Evolutionary conservation across 53 echinoderm and acorn worm genomes (phyloP).

Genomic region (Antedon mediterranea): DNA sequence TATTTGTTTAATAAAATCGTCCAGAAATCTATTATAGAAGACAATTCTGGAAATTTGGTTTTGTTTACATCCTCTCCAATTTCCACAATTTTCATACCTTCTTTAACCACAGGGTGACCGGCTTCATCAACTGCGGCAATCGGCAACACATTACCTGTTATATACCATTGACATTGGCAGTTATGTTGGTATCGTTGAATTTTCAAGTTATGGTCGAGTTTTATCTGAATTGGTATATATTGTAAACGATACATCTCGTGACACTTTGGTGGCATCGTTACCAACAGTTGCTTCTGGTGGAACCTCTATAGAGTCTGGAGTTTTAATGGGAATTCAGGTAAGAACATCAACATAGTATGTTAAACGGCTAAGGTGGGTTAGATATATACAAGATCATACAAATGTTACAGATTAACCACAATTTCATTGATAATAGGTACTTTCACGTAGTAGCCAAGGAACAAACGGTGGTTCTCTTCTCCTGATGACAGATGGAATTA

Average conservation of each 20-base stretch:
- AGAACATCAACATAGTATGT: too few species aligned
- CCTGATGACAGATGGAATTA: slow-evolving; percentile 43
- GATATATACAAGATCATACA: too few species aligned
- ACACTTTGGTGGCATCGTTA: neutral
- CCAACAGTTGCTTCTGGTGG: slow-evolving; percentile 25
- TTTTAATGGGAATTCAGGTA: neutral
- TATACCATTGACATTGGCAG: neutral
- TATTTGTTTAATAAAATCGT: too few species aligned
- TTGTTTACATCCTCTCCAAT: too few species aligned
- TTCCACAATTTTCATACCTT: too few species aligned
- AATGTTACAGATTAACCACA: too few species aligned
- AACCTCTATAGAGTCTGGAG: neutral
- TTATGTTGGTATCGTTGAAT: slow-evolving; percentile 18
- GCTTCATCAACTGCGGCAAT: neutral
- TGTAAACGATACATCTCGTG: too few species aligned
- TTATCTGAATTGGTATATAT: neutral
- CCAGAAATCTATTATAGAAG: too few species aligned
- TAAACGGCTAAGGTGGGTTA: too few species aligned
- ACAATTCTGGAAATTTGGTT: too few species aligned
- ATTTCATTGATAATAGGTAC: too few species aligned
- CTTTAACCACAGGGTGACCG: slow-evolving; percentile 7
- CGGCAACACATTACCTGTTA: neutral
- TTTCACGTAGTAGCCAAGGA: too few species aligned
- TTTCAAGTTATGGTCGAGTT: neutral
- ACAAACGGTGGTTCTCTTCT: slow-evolving; percentile 35